Base-by-base conservation (phyloP, 2,797 vertebrate species). In the Cossypha heuglini region DNA sequence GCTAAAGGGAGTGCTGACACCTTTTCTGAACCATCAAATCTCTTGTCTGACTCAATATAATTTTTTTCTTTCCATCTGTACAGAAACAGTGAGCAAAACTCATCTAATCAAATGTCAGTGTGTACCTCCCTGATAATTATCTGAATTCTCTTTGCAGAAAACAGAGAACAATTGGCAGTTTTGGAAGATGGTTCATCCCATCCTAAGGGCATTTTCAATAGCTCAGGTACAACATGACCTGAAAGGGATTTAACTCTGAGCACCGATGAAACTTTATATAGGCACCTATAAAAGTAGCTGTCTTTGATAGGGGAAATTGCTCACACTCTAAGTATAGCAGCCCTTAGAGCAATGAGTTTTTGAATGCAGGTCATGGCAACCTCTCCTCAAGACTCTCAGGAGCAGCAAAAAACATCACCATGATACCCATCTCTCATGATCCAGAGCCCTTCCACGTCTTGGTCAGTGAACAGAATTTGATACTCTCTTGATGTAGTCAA, bases 71-170 rank as follows among this genome's bases (percentile, higher is more conserved):
- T 72, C 29, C 6, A 3, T 35, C 45, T 52, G 18, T 64, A 80
- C 11, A 88, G 78, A 94, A 90, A 35, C 33, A 82, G 22, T 22
- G 57, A 90, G 45, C 16, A 71, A 83, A 94, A 54, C 24, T 48
- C 37, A 63, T 48, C 48, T 67, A 20, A 55, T 73, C 29, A 63
- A 74, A 86, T 52, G 37, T 88, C 63, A 52, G 26, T 21, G 29
- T 78, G 94, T 80, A 45, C 38, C 72, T 88, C 18, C 14, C 12
- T 9, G 2, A 25, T 49, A 83, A 90, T 48, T 13, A 68, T 18
- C 13, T 64, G 45, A 71, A 68, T 64, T 93, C 24, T 11, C 18
- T 75, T 52, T 49, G 26, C 15, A 81, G 52, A 29, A 71, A 85
- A 67, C 18, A 86, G 61, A 66, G 5, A 59, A 15, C 22, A 96